Percentiles rank a stretch among this genome's conserved stretches.
Conservation (phyloP, 2,113 vertebrate species). For the Hippocampus barbouri region DNA sequence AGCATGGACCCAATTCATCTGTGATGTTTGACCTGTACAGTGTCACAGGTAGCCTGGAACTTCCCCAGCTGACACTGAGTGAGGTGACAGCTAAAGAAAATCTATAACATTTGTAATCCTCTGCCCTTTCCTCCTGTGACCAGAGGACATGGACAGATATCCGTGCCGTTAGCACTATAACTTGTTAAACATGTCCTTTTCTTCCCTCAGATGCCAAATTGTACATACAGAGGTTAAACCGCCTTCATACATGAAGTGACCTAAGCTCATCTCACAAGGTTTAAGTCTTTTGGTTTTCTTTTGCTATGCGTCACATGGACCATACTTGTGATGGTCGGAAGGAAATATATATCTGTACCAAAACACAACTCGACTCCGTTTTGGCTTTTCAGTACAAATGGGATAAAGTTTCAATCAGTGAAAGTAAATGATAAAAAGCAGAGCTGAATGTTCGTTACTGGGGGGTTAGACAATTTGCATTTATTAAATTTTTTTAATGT, state of each 20-base stretch:
- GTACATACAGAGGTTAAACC: neutral
- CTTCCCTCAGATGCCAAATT: neutral
- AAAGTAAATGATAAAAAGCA: no score
- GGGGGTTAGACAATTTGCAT: no score
- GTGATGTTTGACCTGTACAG: slow-evolving; percentile 2
- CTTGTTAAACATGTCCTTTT: neutral
- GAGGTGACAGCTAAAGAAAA: neutral
- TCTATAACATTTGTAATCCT: slow-evolving; percentile 6
- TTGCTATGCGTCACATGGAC: neutral
- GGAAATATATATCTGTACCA: neutral
- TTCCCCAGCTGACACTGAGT: neutral
- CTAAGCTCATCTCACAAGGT: neutral
- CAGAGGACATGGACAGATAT: neutral
- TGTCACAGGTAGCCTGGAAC: slow-evolving; percentile 2
- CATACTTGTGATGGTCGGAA: neutral
- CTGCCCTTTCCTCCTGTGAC: neutral
- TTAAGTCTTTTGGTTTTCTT: neutral
- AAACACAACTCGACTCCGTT: neutral
- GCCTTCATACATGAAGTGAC: neutral
- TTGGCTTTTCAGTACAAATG: no score
- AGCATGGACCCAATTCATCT: neutral
- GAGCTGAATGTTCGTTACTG: no score
- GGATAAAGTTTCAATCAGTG: no score
- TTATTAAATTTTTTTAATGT: no score
- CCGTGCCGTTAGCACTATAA: neutral